Evolutionary conservation across 2,113 vertebrate species (phyloP).

Genomic region (Strigops habroptila): DNA sequence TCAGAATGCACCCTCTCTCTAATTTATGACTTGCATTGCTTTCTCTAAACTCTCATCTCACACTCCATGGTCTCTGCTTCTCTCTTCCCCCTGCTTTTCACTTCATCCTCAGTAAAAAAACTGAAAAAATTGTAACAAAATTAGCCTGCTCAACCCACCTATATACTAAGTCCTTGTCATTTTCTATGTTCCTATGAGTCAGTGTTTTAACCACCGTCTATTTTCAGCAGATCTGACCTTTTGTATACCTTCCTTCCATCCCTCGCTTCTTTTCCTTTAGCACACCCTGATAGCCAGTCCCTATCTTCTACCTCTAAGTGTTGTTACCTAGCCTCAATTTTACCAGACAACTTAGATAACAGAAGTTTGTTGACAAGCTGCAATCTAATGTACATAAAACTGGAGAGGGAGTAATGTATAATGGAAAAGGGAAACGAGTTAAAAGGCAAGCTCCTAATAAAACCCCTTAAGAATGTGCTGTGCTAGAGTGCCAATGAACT

Average conservation of each 20-base stretch:
- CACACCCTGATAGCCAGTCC: not conserved
- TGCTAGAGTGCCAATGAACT: not conserved
- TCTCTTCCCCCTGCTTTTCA: not conserved
- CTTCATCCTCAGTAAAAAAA: not conserved
- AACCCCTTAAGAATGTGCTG: not conserved
- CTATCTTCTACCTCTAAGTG: not conserved
- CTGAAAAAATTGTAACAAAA: not conserved
- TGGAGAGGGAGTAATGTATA: not conserved
- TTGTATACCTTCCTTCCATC: not conserved
- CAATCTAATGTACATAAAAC: slow-evolving; percentile 15
- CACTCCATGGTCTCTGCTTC: not conserved
- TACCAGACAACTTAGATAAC: not conserved
- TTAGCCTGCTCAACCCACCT: not conserved
- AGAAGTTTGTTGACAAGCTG: not conserved
- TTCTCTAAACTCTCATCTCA: not conserved
- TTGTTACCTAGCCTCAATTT: not conserved
- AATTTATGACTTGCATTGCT: not conserved
- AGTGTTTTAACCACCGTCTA: not conserved
- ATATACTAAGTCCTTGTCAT: not conserved
- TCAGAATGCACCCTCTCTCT: not conserved
- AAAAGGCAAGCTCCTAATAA: not conserved
- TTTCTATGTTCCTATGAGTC: not conserved
- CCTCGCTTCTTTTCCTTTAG: not conserved
- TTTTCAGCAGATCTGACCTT: not conserved
- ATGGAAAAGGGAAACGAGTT: not conserved